These are phyloP conservation scores for Mythimna impura DNA, from an alignment of 2,888 invertebrate species.

Conservation along the genomic window DNA sequence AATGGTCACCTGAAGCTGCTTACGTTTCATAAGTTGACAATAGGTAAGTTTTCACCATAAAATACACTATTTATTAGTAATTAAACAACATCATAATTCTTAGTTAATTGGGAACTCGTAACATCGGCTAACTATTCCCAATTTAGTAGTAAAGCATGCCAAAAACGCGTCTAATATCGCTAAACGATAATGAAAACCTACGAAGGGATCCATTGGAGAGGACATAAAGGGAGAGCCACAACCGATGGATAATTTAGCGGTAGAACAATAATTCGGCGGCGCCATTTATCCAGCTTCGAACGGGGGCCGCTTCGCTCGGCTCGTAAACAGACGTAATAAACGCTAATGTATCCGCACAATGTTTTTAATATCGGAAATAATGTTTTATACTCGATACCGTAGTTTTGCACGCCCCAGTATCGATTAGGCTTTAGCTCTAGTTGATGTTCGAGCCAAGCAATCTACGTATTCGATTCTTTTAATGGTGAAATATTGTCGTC, in stretches of 20 bases:
- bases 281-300: slow-evolving; percentile 65
- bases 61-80: not conserved
- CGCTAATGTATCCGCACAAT: slow-evolving; percentile 65
- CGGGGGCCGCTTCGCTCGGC: slow-evolving; percentile 53
- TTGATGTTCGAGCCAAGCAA: slow-evolving; percentile 19
- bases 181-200: slow-evolving; percentile 56
- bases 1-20: not conserved
- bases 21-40: not conserved
- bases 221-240: slow-evolving; percentile 53
- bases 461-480: slow-evolving; percentile 14
- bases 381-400: slow-evolving; percentile 48
- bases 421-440: slow-evolving; percentile 26
- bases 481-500: slow-evolving; percentile 37
- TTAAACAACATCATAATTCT: slow-evolving; percentile 37
- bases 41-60: not conserved
- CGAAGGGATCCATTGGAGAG: slow-evolving; percentile 46
- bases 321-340: slow-evolving; percentile 66
- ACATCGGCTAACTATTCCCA: slow-evolving; percentile 47
- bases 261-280: slow-evolving; percentile 68
- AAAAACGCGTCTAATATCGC: slow-evolving; percentile 42
- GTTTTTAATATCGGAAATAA: slow-evolving; percentile 64
- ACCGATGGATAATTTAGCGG: slow-evolving; percentile 66
- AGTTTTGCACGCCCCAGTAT: slow-evolving; percentile 42
- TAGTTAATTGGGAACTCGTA: slow-evolving; percentile 35
- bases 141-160: slow-evolving; percentile 30